These are phyloP conservation scores for Electrophaes corylata DNA, from an alignment of 2,888 invertebrate species.

Conservation along the genomic window DNA sequence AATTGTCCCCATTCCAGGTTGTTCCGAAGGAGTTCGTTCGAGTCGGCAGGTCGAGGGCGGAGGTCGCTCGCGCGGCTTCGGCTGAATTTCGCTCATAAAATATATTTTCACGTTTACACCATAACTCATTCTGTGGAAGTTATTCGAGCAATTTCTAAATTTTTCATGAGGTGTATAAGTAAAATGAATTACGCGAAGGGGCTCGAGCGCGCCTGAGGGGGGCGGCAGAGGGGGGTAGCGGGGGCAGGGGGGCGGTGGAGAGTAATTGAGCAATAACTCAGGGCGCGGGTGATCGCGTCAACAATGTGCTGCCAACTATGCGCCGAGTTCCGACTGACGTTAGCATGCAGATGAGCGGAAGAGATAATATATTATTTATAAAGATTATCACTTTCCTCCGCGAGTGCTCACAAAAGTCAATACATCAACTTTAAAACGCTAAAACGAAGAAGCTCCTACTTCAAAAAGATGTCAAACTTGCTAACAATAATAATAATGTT, in stretches of 20 bases:
- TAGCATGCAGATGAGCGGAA: conserved; percentile 17
- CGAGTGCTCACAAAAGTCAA: no score
- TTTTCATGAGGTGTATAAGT: conserved; percentile 42
- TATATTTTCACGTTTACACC: conserved; percentile 35
- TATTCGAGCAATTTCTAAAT: conserved; percentile 42
- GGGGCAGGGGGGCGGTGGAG: conserved; percentile 8
- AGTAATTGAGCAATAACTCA: conserved; percentile 44
- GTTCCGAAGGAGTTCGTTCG: neutral
- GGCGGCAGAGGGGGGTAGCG: neutral
- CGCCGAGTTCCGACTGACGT: conserved; percentile 15
- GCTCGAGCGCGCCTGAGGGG: conserved; percentile 12
- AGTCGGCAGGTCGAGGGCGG: neutral
- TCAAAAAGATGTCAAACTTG: no score
- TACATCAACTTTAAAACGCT: no score
- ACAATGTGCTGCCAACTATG: conserved; percentile 24
- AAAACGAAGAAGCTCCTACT: no score
- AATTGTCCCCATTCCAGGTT: neutral
- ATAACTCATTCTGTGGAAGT: conserved; percentile 35
- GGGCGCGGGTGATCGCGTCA: conserved; percentile 33
- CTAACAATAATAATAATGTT: no score
- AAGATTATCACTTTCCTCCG: conserved; percentile 13
- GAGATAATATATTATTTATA: conserved; percentile 5
- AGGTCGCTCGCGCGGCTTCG: no score
- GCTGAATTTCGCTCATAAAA: conserved; percentile 31
- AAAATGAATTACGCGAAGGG: conserved; percentile 34